Evolutionary conservation across 2,888 invertebrate species (phyloP), one percentile per base, ranked within the genome.

Genomic region (Cephus pulcher): DNA sequence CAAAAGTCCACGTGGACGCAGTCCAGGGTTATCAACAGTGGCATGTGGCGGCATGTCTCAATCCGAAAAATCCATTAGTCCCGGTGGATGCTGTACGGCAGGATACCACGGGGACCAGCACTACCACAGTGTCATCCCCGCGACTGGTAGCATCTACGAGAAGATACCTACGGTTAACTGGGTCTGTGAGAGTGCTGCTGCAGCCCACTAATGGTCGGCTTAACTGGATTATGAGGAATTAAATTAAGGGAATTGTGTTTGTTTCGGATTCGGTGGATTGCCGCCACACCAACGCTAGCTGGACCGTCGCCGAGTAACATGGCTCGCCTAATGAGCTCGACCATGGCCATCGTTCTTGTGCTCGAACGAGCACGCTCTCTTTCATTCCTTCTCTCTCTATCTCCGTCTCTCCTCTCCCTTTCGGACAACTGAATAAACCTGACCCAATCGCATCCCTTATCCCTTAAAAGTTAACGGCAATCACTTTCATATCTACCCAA

Each of bases 51-150:
- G 79, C 85, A 82, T 85, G 86, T 87, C 88, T 89, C 85, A 87
- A 89, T 89, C 88, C 86, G 89, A 89, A 90, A 89, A 89, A 89
- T 89, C 89, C 89, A 89, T 90, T 90, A 89, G 88, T 85, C 82
- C 80, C 80, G 80, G 73, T 78, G 79, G 56, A 80, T 78, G 84
- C 81, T 82, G 80, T 77, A 79, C 81, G 79, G 76, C 75, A 75
- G 56, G 56, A 56, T 56, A 56, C 56, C 56, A 23, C 75, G 70
- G 35, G 75, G 37, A 69, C 40, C n/a, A 32, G 70, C 69, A 56
- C 37, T 71, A 73, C 33, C 69, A 30, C 76, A 73, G 74, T 15
- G 73, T 73, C 56, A 56, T 56, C 56, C 56, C 56, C 56, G 23
- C 56, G 56, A 56, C 56, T 56, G 56, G 56, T 56, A 56, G 23